Base-by-base conservation (phyloP, 23 tunicate species). In the Botrylloides violaceus region DNA sequence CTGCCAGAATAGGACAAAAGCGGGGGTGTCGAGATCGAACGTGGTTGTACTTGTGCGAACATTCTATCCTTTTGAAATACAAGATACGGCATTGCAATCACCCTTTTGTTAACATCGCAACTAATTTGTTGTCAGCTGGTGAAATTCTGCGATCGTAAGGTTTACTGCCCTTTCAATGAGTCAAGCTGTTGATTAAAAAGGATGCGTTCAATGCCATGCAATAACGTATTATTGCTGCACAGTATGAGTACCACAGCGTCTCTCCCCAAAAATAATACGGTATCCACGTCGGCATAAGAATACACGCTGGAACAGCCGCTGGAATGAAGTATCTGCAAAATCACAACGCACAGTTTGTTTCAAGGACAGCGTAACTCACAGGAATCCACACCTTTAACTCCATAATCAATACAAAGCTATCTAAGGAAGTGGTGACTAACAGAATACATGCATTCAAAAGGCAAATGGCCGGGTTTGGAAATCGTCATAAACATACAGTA, bases 171-270 rank as follows among this genome's bases (percentile, higher is more conserved):
- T 62, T 68, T 62, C 61, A 36, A 47, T 87, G 95, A 15, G 95
- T 86, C 21, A 81, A 65, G 38, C 95, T 87, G 77, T 87, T 87
- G 55, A 87, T 86, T 61, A 55, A 35, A 86, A 86, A 87, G 6
- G 95, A 75, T 2, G 39, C 60, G 36, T 87, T 49, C 36, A 83
- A 43, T 7, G 78, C 33, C 6, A 58, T 2, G 22, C 76, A 64
- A n/a, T 83, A 68, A 2, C 95, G 82, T 48, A 87, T 36, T 53
- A 76, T 31, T 49, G 71, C 61, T 37, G 76, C 23, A n/a, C 62
- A 37, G 36, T 81, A 81, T 4, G 87, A 61, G 31, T 56, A 58
- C 76, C 33, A 55, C 3, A 87, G 65, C 15, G 38, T 64, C 64
- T 87, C 95, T 19, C 76, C 73, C 79, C 82, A 76, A 34, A 76